Evolutionary conservation across 2,797 vertebrate species (phyloP), one percentile per base, ranked within the genome.

Genomic region (Pipistrellus pygmaeus): DNA sequence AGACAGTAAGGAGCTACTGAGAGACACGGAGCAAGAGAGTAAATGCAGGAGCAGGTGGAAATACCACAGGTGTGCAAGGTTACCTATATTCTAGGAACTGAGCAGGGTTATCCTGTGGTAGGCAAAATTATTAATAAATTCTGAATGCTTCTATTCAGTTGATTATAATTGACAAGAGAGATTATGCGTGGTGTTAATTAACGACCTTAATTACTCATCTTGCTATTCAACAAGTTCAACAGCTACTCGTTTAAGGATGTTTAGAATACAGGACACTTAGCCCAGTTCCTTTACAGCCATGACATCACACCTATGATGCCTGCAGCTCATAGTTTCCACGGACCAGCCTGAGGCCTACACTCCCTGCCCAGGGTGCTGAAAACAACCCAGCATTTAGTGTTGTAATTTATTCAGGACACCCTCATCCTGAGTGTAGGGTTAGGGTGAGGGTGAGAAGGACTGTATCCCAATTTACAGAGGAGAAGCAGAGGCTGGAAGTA

Each of bases 191-290:
- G 12, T 60, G 27, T 60, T 60, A 57, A 57, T 57, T 25, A 27
- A 32, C 6, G 13, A 21, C 62, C 73, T 92, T 72, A 15, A 62
- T 76, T n/a, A 76, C 4, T 21, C 11, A 53, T 7, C n/a, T 35
- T 57, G 83, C 44, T 75, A 38, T 72, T 35, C 57, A 60, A 12
- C 25, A 27, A 27, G 25, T 60, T 60, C 57, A 38, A 86, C 38
- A 73, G 38, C 38, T 94, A 57, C 85, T 51, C 48, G 15, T 77
- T 69, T 64, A 62, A 44, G 68, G 46, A 62, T 51, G 15, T n/a
- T 7, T 38, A 44, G 60, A 76, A 68, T 0, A 0, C 32, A 46
- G 21, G 11, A 17, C 5, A 11, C n/a, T 12, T 10, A 15, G 17
- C 5, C 20, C 4, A 10, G 44, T 20, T 41, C 23, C 23, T 41